These are phyloP conservation scores for Heterochromis multidens DNA, from an alignment of 2,113 vertebrate genomes.

Conservation along the genomic window DNA sequence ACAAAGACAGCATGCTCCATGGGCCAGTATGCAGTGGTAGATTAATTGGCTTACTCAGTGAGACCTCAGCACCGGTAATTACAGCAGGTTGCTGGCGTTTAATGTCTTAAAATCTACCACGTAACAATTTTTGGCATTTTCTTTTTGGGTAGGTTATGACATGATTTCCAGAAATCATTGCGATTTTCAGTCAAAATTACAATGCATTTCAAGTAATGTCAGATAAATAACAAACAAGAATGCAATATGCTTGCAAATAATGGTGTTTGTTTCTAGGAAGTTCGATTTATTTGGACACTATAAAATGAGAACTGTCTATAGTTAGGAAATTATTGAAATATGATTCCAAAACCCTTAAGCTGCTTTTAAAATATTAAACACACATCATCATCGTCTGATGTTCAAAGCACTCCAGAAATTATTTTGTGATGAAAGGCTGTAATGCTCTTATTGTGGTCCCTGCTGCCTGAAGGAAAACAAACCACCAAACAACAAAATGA, in stretches of 20 bases:
- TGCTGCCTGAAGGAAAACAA: not conserved
- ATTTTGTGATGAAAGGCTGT: conserved; percentile 34
- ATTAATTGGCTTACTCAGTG: not conserved
- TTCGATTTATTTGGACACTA: not conserved
- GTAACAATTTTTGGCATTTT: not conserved
- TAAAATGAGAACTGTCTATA: not conserved
- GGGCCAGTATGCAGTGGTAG: not conserved
- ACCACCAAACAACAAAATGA: conserved; percentile 15
- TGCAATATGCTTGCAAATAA: not conserved
- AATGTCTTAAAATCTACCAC: not conserved
- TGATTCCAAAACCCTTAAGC: not conserved
- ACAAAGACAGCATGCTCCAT: not conserved
- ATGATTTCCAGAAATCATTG: not conserved
- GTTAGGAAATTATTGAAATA: not conserved
- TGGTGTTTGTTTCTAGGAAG: not conserved
- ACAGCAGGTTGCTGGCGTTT: not conserved
- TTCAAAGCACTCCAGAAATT: conserved; percentile 6
- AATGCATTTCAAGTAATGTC: not conserved
- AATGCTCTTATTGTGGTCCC: not conserved
- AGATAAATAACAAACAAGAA: not conserved
- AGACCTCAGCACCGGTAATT: not conserved
- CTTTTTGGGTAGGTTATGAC: too few relatives aligned
- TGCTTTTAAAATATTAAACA: not conserved
- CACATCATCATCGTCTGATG: not conserved
- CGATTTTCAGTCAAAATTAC: not conserved